Conservation (phyloP, 1,140 invertebrate genomes). For the Drosophila bifasciata region DNA sequence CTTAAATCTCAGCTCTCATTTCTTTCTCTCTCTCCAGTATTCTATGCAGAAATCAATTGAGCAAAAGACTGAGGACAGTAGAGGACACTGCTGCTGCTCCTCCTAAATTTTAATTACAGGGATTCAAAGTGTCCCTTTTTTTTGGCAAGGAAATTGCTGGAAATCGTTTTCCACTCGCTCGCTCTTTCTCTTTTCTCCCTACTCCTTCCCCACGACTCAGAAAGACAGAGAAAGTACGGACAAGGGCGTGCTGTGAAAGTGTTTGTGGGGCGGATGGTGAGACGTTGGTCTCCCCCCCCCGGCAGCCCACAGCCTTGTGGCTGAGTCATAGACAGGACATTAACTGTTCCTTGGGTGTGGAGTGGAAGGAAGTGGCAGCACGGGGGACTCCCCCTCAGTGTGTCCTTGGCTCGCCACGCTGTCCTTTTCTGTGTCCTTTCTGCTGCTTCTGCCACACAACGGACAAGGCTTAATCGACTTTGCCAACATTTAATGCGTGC, state of each 20-base stretch:
- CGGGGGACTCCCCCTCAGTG: too few relatives aligned
- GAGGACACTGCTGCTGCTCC: too few relatives aligned
- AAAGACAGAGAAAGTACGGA: too few relatives aligned
- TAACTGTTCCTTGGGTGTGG: conserved; percentile 18
- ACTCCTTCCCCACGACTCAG: conserved; percentile 33
- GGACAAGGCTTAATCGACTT: conserved; percentile 75
- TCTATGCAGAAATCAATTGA: too few relatives aligned
- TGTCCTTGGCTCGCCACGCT: conserved; percentile 31
- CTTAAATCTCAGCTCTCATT: too few relatives aligned
- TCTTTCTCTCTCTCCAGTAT: too few relatives aligned
- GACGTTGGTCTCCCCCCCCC: not conserved
- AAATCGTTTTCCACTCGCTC: conserved; percentile 67
- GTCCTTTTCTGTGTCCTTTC: conserved; percentile 13
- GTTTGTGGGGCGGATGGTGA: too few relatives aligned
- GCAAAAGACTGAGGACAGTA: too few relatives aligned
- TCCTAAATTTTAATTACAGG: conserved; percentile 6
- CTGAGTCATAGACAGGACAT: conserved; percentile 56
- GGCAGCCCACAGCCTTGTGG: too few relatives aligned
- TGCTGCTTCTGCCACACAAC: conserved; percentile 13
- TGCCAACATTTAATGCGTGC: conserved; percentile 77
- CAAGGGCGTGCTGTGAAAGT: conserved; percentile 2
- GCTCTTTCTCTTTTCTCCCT: not conserved
- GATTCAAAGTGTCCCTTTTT: conserved; percentile 26
- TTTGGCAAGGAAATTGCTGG: conserved; percentile 55
- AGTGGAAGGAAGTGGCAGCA: too few relatives aligned